Base-by-base conservation (phyloP, 2,888 invertebrate species). In the Timandra comae region DNA sequence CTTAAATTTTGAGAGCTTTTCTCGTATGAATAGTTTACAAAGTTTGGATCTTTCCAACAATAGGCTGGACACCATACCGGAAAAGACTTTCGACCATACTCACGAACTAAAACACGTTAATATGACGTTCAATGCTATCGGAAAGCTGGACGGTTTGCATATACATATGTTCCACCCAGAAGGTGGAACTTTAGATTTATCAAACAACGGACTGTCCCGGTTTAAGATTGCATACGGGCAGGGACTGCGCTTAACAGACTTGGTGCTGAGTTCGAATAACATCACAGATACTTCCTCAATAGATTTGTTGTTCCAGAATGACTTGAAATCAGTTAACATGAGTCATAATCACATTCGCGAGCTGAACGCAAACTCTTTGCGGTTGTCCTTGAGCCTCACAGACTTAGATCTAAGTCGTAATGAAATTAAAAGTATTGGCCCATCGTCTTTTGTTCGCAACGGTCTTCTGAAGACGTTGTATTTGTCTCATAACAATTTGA, bases 11-110 rank as follows among this genome's bases (percentile, higher is more conserved):
- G 52, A 67, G 20, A 76, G 66, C 16, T 85, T 85, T 38, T 56
- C 53, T 0, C 51, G 49, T 0, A 80, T 85, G 80, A 58, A 38
- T 4, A 64, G 63, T 35, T 58, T 85, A 16, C 69, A 78, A 33
- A 77, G 74, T 35, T 56, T 85, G n/a, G 84, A 85, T 51, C 53
- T 85, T 22, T 84, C 84, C 1, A 33, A 63, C 33, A 85, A 85
- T 36, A 35, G 28, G 5, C 49, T 85, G 10, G 56, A 71, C 5
- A 51, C 53, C 12, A 67, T 80, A n/a, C 72, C 80, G 0, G 66
- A 66, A 29, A 48, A 64, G 34, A 58, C 69, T 1, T 68, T 84
- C 30, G 48, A 43, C 2, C 63, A 64, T 16, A 76, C 63, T 35
- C 46, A 61, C 26, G 60, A 69, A 38, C 54, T 84, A 27, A 74